Conservation (phyloP, 2,797 vertebrate species). For the Bradypodion ventrale region DNA sequence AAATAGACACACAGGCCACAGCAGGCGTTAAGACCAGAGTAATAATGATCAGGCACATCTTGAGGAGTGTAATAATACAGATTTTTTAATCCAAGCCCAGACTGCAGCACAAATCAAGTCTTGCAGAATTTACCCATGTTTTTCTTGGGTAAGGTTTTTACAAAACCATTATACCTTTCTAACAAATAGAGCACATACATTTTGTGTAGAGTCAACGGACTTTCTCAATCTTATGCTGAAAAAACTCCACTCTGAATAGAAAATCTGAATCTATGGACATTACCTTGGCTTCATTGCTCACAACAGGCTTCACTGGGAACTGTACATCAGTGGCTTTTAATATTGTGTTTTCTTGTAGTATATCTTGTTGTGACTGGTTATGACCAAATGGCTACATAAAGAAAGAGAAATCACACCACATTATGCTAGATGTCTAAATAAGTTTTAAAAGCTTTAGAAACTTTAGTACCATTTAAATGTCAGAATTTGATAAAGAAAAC, state of each 20-base stretch:
- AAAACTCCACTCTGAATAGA: neutral
- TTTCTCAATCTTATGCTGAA: neutral
- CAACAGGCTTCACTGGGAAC: slow-evolving; percentile 97
- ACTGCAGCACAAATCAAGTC: neutral
- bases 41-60: neutral
- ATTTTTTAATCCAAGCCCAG: neutral
- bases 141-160: slow-evolving; percentile 28
- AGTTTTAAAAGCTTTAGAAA: neutral
- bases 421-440: neutral
- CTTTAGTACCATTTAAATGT: neutral
- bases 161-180: slow-evolving; percentile 53
- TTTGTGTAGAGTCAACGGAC: neutral
- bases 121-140: neutral
- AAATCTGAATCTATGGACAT: slow-evolving; percentile 29
- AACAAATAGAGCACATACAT: slow-evolving; percentile 50
- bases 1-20: neutral
- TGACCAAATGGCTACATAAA: slow-evolving; percentile 92
- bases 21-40: neutral
- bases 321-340: slow-evolving; percentile 99
- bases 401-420: slow-evolving; percentile 41
- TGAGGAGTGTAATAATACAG: neutral
- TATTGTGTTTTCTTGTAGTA: slow-evolving; percentile 99
- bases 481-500: neutral
- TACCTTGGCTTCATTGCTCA: slow-evolving; percentile 99
- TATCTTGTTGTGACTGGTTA: slow-evolving; percentile 99